A percentile compares a stretch with the other conserved stretches of the same genome.
These are phyloP conservation scores for Tachycineta bicolor DNA, from an alignment of 2,113 vertebrate species.

Conservation along the genomic window DNA sequence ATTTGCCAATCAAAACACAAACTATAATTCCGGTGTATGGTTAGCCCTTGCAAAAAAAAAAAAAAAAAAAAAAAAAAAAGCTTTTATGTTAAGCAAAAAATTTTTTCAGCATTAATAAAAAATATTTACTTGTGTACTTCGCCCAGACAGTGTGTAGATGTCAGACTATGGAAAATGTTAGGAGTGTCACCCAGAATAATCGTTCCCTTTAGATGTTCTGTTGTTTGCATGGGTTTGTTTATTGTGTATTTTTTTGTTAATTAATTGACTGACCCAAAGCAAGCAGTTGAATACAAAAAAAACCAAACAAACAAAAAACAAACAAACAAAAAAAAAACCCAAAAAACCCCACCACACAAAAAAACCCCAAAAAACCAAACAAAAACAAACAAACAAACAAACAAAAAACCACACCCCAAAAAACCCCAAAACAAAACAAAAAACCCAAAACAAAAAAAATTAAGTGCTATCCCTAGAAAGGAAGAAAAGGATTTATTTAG, in stretches of 20 bases:
- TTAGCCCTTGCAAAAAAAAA: not conserved
- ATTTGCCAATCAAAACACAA: not conserved
- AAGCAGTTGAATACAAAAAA: not conserved
- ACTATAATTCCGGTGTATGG: not conserved
- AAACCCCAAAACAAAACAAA: not conserved
- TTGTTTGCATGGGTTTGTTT: not conserved
- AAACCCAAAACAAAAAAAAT: not conserved
- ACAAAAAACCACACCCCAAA: not conserved
- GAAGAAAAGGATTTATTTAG: not conserved
- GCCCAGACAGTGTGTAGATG: not conserved
- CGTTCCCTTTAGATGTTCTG: not conserved
- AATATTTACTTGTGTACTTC: not conserved
- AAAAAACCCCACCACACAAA: not conserved
- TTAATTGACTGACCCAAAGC: not conserved
- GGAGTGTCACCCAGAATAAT: not conserved
- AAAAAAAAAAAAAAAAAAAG: not conserved
- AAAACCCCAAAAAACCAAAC: no score
- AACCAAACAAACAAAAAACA: no score
- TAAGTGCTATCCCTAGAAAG: not conserved
- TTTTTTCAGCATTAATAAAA: not conserved
- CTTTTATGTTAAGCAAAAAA: not conserved
- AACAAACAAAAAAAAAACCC: no score
- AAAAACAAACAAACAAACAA: not conserved
- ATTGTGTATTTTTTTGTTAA: not conserved
- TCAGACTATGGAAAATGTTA: not conserved